Evolutionary conservation across 2,888 invertebrate genomes (phyloP).

Genomic region (Andrena fulva): DNA sequence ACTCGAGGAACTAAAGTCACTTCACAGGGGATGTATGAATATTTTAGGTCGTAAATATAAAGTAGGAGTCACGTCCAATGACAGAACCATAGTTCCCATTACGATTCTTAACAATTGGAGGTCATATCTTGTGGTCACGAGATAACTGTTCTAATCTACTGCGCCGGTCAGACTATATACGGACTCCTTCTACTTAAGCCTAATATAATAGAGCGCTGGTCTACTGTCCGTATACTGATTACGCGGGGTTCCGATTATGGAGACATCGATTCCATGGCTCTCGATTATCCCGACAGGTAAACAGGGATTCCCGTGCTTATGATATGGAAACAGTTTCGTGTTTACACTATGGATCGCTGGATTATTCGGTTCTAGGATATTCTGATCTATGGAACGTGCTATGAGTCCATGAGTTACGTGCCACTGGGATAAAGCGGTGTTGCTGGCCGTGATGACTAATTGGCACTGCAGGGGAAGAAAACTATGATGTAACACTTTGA

Average conservation of each 20-base stretch:
- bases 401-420: neutral
- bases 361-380: slow-evolving; percentile 14
- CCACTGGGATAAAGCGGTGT: neutral
- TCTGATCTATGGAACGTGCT: slow-evolving; percentile 14
- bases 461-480: neutral
- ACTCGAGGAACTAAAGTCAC: too few relatives aligned
- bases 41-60: too few relatives aligned
- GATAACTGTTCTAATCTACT: neutral
- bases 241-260: slow-evolving; percentile 17
- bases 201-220: slow-evolving; percentile 27
- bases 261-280: slow-evolving; percentile 34
- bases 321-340: slow-evolving; percentile 31
- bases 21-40: too few relatives aligned
- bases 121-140: neutral
- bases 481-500: too few relatives aligned
- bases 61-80: too few relatives aligned
- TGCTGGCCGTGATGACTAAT: neutral
- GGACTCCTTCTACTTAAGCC: slow-evolving; percentile 35
- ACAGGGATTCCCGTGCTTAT: slow-evolving; percentile 32
- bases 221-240: slow-evolving; percentile 27
- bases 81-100: neutral
- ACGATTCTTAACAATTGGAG: neutral
- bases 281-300: slow-evolving; percentile 41
- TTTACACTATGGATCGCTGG: slow-evolving; percentile 13
- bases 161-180: slow-evolving; percentile 1